Conservation (phyloP, 1,140 invertebrate genomes). For the Caenorhabditis inopinata region DNA sequence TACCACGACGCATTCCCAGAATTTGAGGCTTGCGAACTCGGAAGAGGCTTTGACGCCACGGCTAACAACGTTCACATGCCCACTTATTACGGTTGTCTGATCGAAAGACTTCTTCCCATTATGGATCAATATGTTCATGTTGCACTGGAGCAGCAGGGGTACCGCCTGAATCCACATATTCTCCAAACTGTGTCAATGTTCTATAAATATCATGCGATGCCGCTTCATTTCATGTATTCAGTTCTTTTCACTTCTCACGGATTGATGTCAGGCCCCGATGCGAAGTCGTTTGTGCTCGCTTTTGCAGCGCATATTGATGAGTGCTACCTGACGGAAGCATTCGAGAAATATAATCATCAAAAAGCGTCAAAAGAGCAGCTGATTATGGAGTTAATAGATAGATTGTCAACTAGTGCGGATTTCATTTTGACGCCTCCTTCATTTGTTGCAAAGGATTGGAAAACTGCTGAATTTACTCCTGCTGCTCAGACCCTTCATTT, state of each 20-base stretch:
- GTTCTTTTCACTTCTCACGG: not conserved
- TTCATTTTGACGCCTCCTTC: slow-evolving; percentile 38
- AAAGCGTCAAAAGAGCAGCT: not conserved
- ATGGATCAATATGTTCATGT: not conserved
- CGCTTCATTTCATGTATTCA: slow-evolving; percentile 5
- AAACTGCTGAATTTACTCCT: slow-evolving; percentile 30
- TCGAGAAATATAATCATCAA: slow-evolving; percentile 34
- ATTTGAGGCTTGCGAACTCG: slow-evolving; percentile 11
- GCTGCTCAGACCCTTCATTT: slow-evolving; percentile 37
- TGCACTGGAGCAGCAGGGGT: slow-evolving; percentile 20
- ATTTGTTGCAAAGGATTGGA: slow-evolving; percentile 43
- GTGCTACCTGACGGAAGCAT: slow-evolving; percentile 5
- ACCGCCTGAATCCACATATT: not conserved
- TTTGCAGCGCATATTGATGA: slow-evolving; percentile 23
- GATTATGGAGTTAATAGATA: not conserved
- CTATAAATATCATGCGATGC: not conserved
- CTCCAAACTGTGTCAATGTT: not conserved
- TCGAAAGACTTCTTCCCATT: slow-evolving; percentile 40
- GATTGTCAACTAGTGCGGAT: slow-evolving; percentile 29
- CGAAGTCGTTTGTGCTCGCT: not conserved
- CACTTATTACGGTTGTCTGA: slow-evolving; percentile 44
- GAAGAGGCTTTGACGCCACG: not conserved
- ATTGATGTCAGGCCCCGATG: not conserved
- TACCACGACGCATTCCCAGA: slow-evolving; percentile 28
- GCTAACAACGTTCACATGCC: slow-evolving; percentile 37